Base-by-base conservation (phyloP, 37 sponge, comb jelly and placozoan genomes). In the Cliona cf. orientalis region DNA sequence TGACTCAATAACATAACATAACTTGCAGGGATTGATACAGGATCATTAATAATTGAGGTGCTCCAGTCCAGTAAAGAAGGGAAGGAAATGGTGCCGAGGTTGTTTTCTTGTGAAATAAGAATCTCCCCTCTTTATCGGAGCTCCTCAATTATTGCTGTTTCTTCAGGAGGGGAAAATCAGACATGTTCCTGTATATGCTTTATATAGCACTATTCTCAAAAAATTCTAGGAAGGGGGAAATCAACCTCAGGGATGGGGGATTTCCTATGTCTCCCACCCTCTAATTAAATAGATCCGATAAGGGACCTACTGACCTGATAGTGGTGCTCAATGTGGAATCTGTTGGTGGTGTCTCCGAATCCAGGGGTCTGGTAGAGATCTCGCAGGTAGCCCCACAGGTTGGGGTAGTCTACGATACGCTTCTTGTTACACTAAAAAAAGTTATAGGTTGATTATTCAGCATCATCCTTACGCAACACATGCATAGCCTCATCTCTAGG, bases 301-400 rank as follows among this genome's bases (percentile, higher is more conserved):
- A 49, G 14, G 9, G 14, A 49, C 14, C 53, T 19, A 35, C 81
- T 81, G 32, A 87, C 92, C 92, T 86, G 85, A 58, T 96, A 96
- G 82, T 91, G 91, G 29, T 93, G 79, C 71, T 91, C 80, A 66
- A 96, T 96, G 72, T 96, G 95, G 38, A 67, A 21, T 22, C 62
- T 39, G 58, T 96, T 81, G 34, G 91, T 87, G 36, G 97, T 96
- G 36, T 91, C 90, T 11, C 86, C 91, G 65, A 96, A 84, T 2
- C 86, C 95, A 35, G 77, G 81, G 32, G 90, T 91, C 76, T 94
- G 91, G 80, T 96, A 96, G 44, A 96, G 80, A 45, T 96, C 97
- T 66, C 97, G 72, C 64, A 93, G 77, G 74, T 91, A 96, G 23
- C 84, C 92, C 92, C 95, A 96, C 45, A 96, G 33, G 68, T 94